phyloP scores from a whole-genome alignment of 2,113 vertebrate genomes.

The Sander vitreus region DNA sequence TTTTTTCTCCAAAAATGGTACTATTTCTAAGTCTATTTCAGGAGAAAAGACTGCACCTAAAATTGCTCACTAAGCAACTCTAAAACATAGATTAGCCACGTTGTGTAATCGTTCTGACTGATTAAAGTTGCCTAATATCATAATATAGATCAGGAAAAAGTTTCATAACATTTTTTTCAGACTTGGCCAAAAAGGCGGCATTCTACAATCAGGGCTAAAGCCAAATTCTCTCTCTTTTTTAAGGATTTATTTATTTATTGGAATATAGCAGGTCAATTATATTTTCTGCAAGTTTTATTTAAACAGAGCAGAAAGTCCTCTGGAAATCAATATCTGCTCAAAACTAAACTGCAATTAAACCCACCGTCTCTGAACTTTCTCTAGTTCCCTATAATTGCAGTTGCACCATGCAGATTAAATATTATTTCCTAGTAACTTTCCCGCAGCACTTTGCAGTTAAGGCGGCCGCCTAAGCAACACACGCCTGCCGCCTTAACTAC shows the following conservation, averaged over 20 bases:
- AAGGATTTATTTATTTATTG: not conserved
- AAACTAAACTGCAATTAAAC: not conserved
- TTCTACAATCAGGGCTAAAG: not conserved
- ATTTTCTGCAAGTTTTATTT: not conserved
- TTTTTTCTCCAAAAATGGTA: slow-evolving; percentile 28
- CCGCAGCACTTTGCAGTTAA: too few relatives aligned
- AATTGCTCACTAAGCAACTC: not conserved
- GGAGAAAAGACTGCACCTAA: not conserved
- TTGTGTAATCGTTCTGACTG: not conserved
- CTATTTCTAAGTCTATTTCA: slow-evolving; percentile 12
- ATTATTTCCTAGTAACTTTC: not conserved
- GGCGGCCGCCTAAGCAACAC: too few relatives aligned
- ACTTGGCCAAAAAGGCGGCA: not conserved
- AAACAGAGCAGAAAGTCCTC: not conserved
- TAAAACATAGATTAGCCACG: not conserved
- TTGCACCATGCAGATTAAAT: not conserved
- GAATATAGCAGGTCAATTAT: not conserved
- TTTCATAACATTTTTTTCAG: not conserved
- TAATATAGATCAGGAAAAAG: not conserved
- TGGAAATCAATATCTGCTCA: not conserved
- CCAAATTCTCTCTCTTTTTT: not conserved
- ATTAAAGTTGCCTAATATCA: not conserved
- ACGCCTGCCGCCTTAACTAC: too few relatives aligned
- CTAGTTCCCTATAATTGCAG: not conserved
- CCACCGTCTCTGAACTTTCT: not conserved